Percentiles rank a stretch among this genome's conserved stretches.
Conservation (phyloP, 2,113 vertebrate genomes). For the Motacilla alba region DNA sequence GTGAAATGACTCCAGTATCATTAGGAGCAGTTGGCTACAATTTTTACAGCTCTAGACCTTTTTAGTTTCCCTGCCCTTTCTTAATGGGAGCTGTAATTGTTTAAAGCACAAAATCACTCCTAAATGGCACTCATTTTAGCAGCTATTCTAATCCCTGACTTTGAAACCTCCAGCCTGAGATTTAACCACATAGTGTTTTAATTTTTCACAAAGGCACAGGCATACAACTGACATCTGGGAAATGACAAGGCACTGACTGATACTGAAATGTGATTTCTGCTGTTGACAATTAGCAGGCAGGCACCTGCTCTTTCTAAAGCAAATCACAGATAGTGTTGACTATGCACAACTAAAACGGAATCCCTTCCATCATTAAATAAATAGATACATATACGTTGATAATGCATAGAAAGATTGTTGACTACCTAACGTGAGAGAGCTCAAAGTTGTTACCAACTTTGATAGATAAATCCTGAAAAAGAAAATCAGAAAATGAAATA, state of each 20-base stretch:
- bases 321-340: neutral
- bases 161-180: neutral
- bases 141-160: neutral
- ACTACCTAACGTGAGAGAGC: neutral
- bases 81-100: neutral
- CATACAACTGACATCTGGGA: neutral
- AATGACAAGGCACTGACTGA: slow-evolving; percentile 40
- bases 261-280: slow-evolving; percentile 40
- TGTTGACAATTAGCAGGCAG: slow-evolving; percentile 54
- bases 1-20: neutral
- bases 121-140: neutral
- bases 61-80: neutral
- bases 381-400: neutral
- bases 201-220: neutral
- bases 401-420: neutral
- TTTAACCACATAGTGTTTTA: neutral
- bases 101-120: neutral
- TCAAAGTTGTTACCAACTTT: neutral
- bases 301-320: slow-evolving; percentile 43
- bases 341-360: neutral
- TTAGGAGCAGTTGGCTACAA: neutral
- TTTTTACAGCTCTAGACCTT: neutral
- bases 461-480: neutral
- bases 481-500: neutral
- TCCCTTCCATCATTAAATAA: neutral